Evolutionary conservation across 2,888 invertebrate genomes (phyloP), one percentile per base, ranked within the genome.

Genomic region (Harpagoxenus sublaevis): DNA sequence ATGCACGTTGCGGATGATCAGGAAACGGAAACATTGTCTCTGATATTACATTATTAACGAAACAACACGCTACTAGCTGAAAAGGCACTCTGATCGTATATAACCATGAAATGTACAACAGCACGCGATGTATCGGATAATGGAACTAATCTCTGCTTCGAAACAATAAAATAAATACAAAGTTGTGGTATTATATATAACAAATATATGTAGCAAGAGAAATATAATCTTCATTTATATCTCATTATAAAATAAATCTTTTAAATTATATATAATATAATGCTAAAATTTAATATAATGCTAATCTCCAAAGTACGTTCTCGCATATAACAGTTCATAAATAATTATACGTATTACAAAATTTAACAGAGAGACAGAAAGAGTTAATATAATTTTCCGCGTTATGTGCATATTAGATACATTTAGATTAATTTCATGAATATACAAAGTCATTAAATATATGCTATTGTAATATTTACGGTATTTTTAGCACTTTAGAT

Each of bases 31-130:
- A 78, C 71, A 78, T 70, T 42, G 65, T 77, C 12, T 35, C 12
- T n/a, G 78, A 55, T 45, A 71, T 57, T 57, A 45, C 57, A 71
- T 78, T 78, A 78, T 78, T 78, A 78, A 78, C 70, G 42, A 78
- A 70, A 78, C 31, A 70, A 45, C 55, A 45, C 15, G n/a, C 10
- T 35, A 42, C 53, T 55, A 53, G 55, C 18, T 78, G 70, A 70
- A 70, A 68, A 78, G 31, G 9, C 35, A 35, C 5, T 48, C 39
- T 12, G 75, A 75, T 75, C 45, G 48, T 48, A 6, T n/a, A 15
- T 3, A 68, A 0, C 23, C 15, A 51, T 55, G 71, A 68, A 78
- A 78, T 57, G 15, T 45, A 45, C 55, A 53, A n/a, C 8, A 18
- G n/a, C 31, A 12, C 8, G 28, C 53, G n/a, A 68, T 68, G 31